phyloP scores from a whole-genome alignment of 2,888 invertebrate genomes.

The Busseola fusca region DNA sequence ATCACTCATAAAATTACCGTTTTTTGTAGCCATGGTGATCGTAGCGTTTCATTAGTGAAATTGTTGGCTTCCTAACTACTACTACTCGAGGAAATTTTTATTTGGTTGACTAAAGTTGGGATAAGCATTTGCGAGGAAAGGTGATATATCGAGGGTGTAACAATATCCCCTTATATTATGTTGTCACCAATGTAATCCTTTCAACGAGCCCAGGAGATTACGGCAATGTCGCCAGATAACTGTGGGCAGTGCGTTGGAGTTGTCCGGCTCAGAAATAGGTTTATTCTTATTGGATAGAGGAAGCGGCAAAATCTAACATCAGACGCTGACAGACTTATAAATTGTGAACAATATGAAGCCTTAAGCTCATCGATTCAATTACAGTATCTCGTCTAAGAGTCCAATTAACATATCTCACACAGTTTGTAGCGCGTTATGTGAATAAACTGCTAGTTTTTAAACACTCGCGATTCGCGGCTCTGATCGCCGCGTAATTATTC shows the following conservation, averaged over 20 bases:
- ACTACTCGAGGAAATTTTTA: background rate
- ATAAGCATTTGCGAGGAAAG: background rate
- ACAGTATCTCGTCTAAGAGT: conserved; percentile 15
- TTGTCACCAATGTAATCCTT: background rate
- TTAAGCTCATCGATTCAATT: conserved; percentile 43
- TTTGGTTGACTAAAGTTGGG: background rate
- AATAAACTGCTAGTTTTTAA: conserved; percentile 51
- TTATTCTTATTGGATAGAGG: conserved; percentile 22
- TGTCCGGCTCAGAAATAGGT: conserved; percentile 9
- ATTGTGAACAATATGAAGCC: conserved; percentile 15
- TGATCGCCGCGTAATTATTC: conserved; percentile 38
- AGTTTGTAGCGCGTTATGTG: conserved; percentile 33
- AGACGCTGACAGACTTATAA: conserved; percentile 17
- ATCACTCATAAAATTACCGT: conserved; percentile 10
- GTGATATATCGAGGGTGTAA: background rate
- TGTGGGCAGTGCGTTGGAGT: background rate
- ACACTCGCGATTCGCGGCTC: conserved; percentile 20
- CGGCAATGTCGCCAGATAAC: conserved; percentile 2
- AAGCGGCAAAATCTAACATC: background rate
- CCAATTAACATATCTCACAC: conserved; percentile 51
- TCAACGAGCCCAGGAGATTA: background rate
- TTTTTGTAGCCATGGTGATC: background rate
- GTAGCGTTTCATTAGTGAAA: background rate
- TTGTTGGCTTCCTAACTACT: background rate
- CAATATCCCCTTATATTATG: background rate